Base-by-base conservation (phyloP, 2,113 vertebrate species). In the Heterochromis multidens region DNA sequence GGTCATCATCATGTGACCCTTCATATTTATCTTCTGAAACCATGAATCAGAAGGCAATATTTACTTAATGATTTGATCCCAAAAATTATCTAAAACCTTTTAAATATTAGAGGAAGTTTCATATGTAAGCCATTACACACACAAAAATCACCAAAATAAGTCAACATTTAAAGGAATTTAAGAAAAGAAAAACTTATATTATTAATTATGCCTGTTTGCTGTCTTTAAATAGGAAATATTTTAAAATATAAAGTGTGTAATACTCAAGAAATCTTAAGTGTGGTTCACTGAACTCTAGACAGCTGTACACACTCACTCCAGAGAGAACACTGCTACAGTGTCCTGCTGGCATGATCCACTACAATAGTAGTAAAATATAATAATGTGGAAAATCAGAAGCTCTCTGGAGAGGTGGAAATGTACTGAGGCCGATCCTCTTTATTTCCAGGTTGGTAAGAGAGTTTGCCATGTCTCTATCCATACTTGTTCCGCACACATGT, bases 361-460 rank as follows among this genome's bases (percentile, higher is more conserved):
- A 59, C 70, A 84, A 77, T 63, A 79, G 76, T 77, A 88, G 85
- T 91, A 85, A 88, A 91, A 87, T 74, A 60, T 83, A 79, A 81
- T 82, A 82, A 80, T 90, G 88, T 91, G 91, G 82, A 87, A 92
- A 91, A 85, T 90, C 58, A 87, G 83, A 82, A 84, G 77, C 77
- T 58, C 77, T 63, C 80, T 37, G 79, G 67, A 83, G 86, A 79
- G 21, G 25, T 61, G 84, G 43, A 81, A 62, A 82, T 70, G 37
- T 12, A 46, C 46, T 6, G n/a, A 79, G 35, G 25, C 25, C 21
- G 23, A 79, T 81, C 79, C 65, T 81, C 79, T 86, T 56, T 78
- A 79, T 43, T 90, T 88, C 83, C 61, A 65, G 79, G 74, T 65
- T 80, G 80, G 70, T 80, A 31, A 81, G 86, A 90, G 57, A 46